Percentiles rank a stretch among this genome's conserved stretches.
Conservation (phyloP, 2,888 invertebrate species). For the Ormia ochracea region DNA sequence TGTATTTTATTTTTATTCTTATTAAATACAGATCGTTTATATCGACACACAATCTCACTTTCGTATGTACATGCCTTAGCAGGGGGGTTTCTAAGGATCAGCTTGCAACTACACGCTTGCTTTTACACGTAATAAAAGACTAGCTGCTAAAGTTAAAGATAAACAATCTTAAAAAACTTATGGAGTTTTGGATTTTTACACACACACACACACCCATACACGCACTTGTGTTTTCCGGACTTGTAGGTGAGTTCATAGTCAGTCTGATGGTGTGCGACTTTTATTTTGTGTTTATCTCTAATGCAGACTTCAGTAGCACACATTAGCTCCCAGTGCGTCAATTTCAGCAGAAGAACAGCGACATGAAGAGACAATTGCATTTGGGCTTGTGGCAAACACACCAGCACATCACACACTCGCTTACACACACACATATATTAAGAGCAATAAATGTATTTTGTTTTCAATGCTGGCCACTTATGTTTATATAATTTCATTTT, state of each 20-base stretch:
- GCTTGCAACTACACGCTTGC: no score
- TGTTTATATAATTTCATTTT: background rate
- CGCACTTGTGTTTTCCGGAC: background rate
- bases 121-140: no score
- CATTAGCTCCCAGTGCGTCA: constrained; percentile 29
- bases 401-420: background rate
- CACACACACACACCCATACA: no score
- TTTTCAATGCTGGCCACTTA: background rate
- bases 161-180: constrained; percentile 34
- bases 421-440: background rate
- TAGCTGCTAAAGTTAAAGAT: constrained; percentile 22
- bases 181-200: constrained; percentile 13
- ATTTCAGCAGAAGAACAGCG: constrained; percentile 31
- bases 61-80: no score
- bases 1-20: no score
- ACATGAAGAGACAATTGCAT: constrained; percentile 45
- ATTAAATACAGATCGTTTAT: no score
- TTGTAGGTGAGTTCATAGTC: background rate
- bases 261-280: background rate
- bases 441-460: background rate
- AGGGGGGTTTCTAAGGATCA: no score
- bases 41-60: no score
- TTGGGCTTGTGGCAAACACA: constrained; percentile 27
- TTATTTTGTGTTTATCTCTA: constrained; percentile 27
- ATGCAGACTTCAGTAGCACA: constrained; percentile 11